Conservation (phyloP, 2,888 invertebrate species). For the Ptilodon capucinus region DNA sequence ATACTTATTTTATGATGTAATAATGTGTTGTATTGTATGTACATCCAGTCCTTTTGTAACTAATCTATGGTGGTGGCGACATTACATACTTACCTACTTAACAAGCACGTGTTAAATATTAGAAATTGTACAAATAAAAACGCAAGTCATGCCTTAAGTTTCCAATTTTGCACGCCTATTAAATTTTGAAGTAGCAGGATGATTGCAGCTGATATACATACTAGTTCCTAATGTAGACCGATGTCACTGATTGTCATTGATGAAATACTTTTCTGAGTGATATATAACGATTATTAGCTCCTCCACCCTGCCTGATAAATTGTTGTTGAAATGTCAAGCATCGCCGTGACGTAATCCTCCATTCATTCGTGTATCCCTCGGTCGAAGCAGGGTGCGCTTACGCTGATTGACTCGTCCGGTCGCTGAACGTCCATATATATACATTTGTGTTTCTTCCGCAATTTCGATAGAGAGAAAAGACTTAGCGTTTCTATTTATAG, state of each 20-base stretch:
- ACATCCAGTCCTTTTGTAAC: not conserved
- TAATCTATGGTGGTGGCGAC: constrained; percentile 30
- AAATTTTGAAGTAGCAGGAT: too few relatives aligned
- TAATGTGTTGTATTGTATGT: too few relatives aligned
- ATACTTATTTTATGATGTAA: too few relatives aligned
- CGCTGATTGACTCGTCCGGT: constrained; percentile 78
- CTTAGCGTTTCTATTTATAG: not conserved
- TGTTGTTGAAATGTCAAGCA: constrained; percentile 32
- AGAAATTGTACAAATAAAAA: constrained; percentile 36
- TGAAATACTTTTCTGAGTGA: too few relatives aligned
- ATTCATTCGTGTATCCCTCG: constrained; percentile 59
- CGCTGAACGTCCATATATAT: constrained; percentile 45
- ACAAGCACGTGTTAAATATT: constrained; percentile 49
- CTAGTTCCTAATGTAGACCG: not conserved
- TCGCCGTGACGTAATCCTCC: constrained; percentile 33
- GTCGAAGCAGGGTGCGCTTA: constrained; percentile 61
- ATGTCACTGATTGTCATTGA: constrained; percentile 16
- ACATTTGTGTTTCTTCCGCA: constrained; percentile 67
- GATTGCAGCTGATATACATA: too few relatives aligned
- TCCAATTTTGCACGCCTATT: constrained; percentile 4
- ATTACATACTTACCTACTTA: constrained; percentile 40
- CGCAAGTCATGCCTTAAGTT: constrained; percentile 37
- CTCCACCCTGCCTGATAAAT: not conserved
- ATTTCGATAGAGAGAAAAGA: constrained; percentile 40
- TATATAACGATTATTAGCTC: not conserved